A percentile compares a stretch with the other conserved stretches of the same genome.
Conservation (phyloP, 2,797 vertebrate species). For the Phataginus tricuspis region DNA sequence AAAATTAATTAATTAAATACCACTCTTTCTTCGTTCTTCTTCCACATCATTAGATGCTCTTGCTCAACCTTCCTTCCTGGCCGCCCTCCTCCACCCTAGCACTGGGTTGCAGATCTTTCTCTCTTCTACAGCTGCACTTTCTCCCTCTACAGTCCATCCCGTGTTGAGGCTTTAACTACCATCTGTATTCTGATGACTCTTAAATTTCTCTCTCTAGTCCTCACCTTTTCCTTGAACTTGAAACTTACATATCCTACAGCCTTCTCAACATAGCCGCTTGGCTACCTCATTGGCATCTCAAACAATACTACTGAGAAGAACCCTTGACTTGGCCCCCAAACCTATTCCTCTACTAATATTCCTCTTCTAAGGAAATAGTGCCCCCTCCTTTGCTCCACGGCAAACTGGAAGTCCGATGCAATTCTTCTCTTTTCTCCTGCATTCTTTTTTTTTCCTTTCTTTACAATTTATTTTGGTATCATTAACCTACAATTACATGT, state of each 20-base stretch:
- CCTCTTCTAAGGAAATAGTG: not conserved
- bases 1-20: not conserved
- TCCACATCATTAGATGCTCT: not conserved
- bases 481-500: no score
- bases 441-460: no score
- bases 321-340: not conserved
- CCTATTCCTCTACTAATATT: not conserved
- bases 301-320: not conserved
- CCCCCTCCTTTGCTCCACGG: not conserved
- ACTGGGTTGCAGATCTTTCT: not conserved
- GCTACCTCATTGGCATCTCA: not conserved
- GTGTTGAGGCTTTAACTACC: not conserved
- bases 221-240: not conserved
- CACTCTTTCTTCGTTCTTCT: not conserved
- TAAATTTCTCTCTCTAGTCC: not conserved
- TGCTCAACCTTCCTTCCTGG: not conserved
- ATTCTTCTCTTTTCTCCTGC: not conserved
- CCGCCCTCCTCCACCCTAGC: not conserved
- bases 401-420: not conserved
- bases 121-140: not conserved
- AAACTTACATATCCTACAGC: not conserved
- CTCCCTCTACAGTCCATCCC: not conserved
- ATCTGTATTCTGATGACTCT: not conserved
- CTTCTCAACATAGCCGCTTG: not conserved
- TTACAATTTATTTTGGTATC: no score